phyloP scores from a whole-genome alignment of 1,140 invertebrate genomes.

The Drosophila tsacasi region DNA sequence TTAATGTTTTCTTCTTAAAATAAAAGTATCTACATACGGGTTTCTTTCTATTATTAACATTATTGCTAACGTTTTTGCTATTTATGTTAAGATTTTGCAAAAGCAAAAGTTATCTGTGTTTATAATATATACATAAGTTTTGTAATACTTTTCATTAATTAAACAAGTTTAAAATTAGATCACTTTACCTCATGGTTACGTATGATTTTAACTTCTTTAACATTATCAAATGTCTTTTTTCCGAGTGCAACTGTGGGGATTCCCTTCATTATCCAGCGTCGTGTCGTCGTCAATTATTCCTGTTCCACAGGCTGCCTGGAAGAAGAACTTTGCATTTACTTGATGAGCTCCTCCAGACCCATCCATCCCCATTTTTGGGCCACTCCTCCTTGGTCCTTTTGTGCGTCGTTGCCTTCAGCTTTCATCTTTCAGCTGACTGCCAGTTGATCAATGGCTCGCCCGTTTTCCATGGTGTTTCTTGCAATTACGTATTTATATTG shows the following conservation, averaged over 20 bases:
- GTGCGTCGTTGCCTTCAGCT: slow-evolving; percentile 33
- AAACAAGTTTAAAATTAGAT: neutral
- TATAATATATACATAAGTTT: no score
- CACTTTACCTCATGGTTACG: neutral
- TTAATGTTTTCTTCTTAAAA: no score
- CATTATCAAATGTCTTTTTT: slow-evolving; percentile 9
- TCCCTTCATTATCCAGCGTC: slow-evolving; percentile 71
- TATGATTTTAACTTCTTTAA: neutral
- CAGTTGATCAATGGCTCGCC: slow-evolving; percentile 70
- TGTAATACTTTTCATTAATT: neutral
- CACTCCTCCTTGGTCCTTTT: slow-evolving; percentile 60
- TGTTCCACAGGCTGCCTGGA: slow-evolving; percentile 54
- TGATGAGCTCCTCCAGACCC: slow-evolving; percentile 61
- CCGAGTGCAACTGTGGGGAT: slow-evolving; percentile 34
- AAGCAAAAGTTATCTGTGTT: no score
- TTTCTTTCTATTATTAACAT: no score
- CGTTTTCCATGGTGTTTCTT: slow-evolving; percentile 42
- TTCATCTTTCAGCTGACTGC: slow-evolving; percentile 54
- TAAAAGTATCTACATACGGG: no score
- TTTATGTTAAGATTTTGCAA: no score
- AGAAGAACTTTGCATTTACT: slow-evolving; percentile 74
- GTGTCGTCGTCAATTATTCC: slow-evolving; percentile 79
- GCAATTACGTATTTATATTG: slow-evolving; percentile 74
- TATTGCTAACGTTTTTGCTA: no score
- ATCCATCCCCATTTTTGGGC: slow-evolving; percentile 3